phyloP scores from a whole-genome alignment of 2,888 invertebrate genomes.

The Caprella mutica region DNA sequence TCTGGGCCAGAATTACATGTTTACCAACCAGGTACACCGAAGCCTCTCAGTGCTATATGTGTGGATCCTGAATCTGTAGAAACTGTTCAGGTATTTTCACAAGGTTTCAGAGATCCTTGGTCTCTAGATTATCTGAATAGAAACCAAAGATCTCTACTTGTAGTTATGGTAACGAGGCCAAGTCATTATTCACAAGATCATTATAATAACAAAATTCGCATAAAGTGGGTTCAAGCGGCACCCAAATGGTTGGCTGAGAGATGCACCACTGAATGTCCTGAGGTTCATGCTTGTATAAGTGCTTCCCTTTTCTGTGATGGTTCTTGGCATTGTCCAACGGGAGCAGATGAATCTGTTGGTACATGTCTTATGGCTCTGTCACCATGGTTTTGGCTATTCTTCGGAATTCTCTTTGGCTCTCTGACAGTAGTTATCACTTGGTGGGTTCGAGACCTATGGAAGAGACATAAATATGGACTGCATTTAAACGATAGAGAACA shows the following conservation, averaged over 20 bases:
- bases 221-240: constrained; percentile 31
- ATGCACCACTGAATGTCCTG: constrained; percentile 29
- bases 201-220: constrained; percentile 12
- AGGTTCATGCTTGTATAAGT: constrained; percentile 51
- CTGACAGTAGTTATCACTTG: constrained; percentile 25
- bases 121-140: constrained; percentile 28
- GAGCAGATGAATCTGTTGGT: constrained; percentile 64
- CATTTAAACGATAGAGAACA: constrained; percentile 17
- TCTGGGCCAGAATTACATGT: constrained; percentile 29
- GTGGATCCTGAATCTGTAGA: constrained; percentile 27
- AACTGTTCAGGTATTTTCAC: constrained; percentile 30
- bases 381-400: constrained; percentile 32
- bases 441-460: constrained; percentile 29
- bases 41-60: constrained; percentile 29
- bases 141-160: constrained; percentile 25
- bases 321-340: constrained; percentile 63
- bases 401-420: constrained; percentile 27
- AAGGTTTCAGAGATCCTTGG: constrained; percentile 27
- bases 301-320: constrained; percentile 69
- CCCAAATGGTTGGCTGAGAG: constrained; percentile 26
- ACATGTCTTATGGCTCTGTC: constrained; percentile 46
- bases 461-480: constrained; percentile 14
- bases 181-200: constrained; percentile 4
- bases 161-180: constrained; percentile 26
- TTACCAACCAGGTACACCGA: constrained; percentile 30